A percentile compares a stretch with the other conserved stretches of the same genome.
phyloP scores from a whole-genome alignment of 2,888 invertebrate genomes.

The Formica aserva region DNA sequence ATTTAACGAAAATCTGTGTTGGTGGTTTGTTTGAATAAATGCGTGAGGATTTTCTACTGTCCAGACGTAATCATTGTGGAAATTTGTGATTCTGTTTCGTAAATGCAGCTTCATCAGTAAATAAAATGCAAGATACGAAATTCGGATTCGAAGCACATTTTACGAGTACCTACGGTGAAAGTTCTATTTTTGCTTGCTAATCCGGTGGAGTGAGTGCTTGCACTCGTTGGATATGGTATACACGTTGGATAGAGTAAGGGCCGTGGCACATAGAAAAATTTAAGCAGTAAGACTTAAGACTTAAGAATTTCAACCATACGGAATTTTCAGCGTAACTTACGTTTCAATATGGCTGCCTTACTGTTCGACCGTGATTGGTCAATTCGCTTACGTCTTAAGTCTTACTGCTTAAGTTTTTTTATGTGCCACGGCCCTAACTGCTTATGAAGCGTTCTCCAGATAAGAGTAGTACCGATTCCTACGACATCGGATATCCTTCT shows the following conservation, averaged over 20 bases:
- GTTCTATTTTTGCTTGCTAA: constrained; percentile 5
- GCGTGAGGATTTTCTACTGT: neutral
- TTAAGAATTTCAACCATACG: too few species aligned
- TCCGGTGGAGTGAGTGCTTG: neutral
- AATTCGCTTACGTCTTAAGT: too few species aligned
- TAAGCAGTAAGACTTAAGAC: too few species aligned
- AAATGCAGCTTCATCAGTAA: constrained; percentile 15
- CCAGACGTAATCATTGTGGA: neutral
- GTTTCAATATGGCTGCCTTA: too few species aligned
- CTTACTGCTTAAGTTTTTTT: too few species aligned
- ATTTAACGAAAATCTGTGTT: neutral
- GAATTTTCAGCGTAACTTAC: too few species aligned
- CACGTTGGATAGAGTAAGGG: constrained; percentile 5
- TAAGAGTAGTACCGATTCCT: constrained; percentile 31
- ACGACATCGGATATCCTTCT: constrained; percentile 22
- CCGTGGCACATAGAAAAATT: too few species aligned
- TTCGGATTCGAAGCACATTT: constrained; percentile 15
- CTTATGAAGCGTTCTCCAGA: constrained; percentile 7
- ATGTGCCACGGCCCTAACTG: too few species aligned
- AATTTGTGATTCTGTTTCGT: constrained; percentile 7
- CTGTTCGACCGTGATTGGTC: too few species aligned
- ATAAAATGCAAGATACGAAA: constrained; percentile 17
- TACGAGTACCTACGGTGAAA: neutral
- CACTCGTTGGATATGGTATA: neutral
- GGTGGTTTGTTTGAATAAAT: neutral